Evolutionary conservation across 2,113 vertebrate genomes (phyloP), one percentile per base, ranked within the genome.

Genomic region (Gila orcuttii): DNA sequence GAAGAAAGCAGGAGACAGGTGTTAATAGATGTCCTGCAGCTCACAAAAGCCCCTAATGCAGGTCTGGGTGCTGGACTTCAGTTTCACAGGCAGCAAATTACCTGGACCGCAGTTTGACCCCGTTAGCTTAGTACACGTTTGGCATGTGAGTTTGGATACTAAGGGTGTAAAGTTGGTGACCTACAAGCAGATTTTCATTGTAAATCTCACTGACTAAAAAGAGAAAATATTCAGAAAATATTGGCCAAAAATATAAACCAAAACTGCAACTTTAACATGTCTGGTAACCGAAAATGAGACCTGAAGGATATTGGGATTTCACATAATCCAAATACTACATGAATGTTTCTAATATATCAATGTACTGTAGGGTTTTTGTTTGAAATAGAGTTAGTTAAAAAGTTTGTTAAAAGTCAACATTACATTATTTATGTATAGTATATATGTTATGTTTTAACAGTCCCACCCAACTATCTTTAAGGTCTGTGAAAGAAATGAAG

Each of bases 1-100:
- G 77, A 79, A 66, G 88, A 76, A 86, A 89, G 90, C 90, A 93
- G 90, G 90, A 91, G 82, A 90, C 92, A 94, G 93, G 94, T 95
- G 94, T 93, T 94, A 94, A 94, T 94, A 93, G 93, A 94, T 93
- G 94, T 95, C 93, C 93, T 94, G 91, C 91, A 92, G 93, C 93
- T 95, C 93, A 94, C 93, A 93, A 93, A 93, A 87, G 85, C 88
- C 90, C 91, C 86, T 85, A 39, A 73, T 77, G 31, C 28, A 80
- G 84, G 75, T 83, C 82, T 71, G 71, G n/a, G 33, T 25, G 66
- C 39, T n/a, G 55, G 91, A 89, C 85, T 95, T 88, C 5, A 87
- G 91, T 94, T 94, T 94, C 94, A 91, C 91, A 91, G 92, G 92
- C 89, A 91, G 93, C 93, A 95, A 95, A 95, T 95, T 94, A 95